These are phyloP conservation scores for Lutraria rhynchaena DNA, from an alignment of 1,140 invertebrate species.

Conservation along the genomic window DNA sequence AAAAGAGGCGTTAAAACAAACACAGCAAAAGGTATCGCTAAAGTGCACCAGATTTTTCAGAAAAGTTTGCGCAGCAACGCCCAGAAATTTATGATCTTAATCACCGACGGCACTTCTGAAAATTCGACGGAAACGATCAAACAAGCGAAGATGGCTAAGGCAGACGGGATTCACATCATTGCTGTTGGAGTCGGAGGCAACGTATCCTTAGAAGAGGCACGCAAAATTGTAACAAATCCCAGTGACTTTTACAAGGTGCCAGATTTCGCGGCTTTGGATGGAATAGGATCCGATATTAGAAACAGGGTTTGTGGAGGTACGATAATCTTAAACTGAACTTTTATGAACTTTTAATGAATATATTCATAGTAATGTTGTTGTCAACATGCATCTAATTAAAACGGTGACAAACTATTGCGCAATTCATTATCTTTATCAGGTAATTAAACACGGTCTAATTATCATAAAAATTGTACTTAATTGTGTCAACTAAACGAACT, in stretches of 20 bases:
- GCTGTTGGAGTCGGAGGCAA: slow-evolving; percentile 70
- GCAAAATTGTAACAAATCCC: slow-evolving; percentile 69
- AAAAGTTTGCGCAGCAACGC: slow-evolving; percentile 45
- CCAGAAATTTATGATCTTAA: slow-evolving; percentile 73
- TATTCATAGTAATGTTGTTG: no score
- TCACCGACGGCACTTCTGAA: slow-evolving; percentile 75
- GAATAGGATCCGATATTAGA: slow-evolving; percentile 67
- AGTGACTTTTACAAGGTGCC: slow-evolving; percentile 67
- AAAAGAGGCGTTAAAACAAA: slow-evolving; percentile 72
- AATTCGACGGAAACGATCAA: slow-evolving; percentile 66
- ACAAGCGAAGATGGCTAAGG: slow-evolving; percentile 70
- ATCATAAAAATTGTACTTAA: neutral
- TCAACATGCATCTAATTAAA: no score
- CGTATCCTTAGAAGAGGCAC: slow-evolving; percentile 66
- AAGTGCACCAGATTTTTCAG: slow-evolving; percentile 65
- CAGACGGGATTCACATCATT: slow-evolving; percentile 67
- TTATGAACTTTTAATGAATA: neutral
- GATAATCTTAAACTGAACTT: neutral
- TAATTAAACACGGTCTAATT: neutral
- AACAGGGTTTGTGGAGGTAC: slow-evolving; percentile 74
- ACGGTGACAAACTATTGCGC: no score
- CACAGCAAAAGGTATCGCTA: slow-evolving; percentile 70
- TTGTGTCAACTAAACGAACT: neutral
- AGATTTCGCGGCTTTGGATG: slow-evolving; percentile 67
- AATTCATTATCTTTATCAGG: neutral